phyloP scores from a whole-genome alignment of 1,140 invertebrate species.

The Brachionus rubens region DNA sequence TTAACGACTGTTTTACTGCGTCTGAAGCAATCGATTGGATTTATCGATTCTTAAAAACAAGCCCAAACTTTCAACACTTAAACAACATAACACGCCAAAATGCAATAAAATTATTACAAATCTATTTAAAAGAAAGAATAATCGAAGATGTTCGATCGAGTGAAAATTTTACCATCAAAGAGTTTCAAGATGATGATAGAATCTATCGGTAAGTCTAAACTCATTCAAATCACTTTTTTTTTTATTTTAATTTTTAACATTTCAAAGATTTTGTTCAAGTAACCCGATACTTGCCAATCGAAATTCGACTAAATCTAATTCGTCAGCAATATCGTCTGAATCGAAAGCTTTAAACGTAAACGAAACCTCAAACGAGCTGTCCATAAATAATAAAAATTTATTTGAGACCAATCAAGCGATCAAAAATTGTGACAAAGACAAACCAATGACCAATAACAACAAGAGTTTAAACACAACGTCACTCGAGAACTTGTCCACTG shows the following conservation, averaged over 20 bases:
- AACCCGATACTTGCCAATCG: background rate
- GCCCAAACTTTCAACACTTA: constrained; percentile 16
- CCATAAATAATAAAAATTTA: too few relatives aligned
- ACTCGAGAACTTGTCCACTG: background rate
- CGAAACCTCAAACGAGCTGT: too few relatives aligned
- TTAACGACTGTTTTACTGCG: constrained; percentile 30
- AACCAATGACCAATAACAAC: too few relatives aligned
- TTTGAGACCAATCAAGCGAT: too few relatives aligned
- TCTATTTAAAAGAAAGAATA: constrained; percentile 43
- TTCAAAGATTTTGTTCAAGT: background rate
- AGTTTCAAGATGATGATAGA: constrained; percentile 42
- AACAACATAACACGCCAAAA: constrained; percentile 7
- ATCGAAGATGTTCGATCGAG: constrained; percentile 34
- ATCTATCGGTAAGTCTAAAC: constrained; percentile 1
- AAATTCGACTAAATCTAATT: too few relatives aligned
- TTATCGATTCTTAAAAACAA: constrained; percentile 26
- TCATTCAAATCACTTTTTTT: background rate
- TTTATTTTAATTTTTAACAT: background rate
- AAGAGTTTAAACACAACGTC: background rate
- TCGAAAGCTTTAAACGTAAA: too few relatives aligned
- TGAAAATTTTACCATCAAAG: constrained; percentile 8
- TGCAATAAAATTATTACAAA: constrained; percentile 31
- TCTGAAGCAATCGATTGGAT: constrained; percentile 42
- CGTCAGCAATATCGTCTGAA: too few relatives aligned
- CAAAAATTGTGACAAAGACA: too few relatives aligned